Base-by-base conservation (phyloP, 2,888 invertebrate genomes). In the Isoperla grammatica region DNA sequence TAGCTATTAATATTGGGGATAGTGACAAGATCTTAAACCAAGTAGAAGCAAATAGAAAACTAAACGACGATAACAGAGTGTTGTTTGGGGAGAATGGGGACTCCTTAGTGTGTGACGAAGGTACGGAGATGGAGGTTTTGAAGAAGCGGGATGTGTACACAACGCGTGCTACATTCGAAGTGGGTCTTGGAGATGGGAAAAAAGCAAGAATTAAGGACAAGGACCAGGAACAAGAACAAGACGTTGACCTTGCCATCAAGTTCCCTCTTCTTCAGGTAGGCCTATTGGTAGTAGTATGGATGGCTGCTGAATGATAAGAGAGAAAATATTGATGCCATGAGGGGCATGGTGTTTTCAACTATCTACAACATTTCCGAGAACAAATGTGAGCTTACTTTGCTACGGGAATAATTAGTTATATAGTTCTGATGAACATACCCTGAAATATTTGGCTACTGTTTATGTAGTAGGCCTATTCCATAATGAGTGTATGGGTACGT, bases 111-210 rank as follows among this genome's bases (percentile, higher is more conserved):
- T 17, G 55, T 17, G 58, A 63, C 9, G 59, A 59, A 23, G 61
- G 59, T 20, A 56, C 45, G 11, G 63, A 63, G 46, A 49, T 61
- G 50, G 60, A 60, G 22, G 56, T 57, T 56, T 46, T 63, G 5
- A 57, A 59, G 35, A 59, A 55, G 22, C 29, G 22, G 39, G 63
- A 61, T 35, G 42, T 54, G 23, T 63, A 59, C 46, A 63, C 63
- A n/a, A 64, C 58, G 40, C 57, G 57, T 39, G 64, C 64, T n/a
- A 63, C 60, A 4, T 48, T 64, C 13, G 63, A 64, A 55, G 64
- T 64, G 37, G 61, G 61, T 23, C 39, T 17, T 3, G 53, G 19
- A 17, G 53, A 53, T 17, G 53, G 37, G 29, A 29, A 29, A 8
- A 29, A 29, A 8, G 5, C 29, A 8, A 29, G 29, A 8, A 29